A percentile compares a stretch with the other conserved stretches of the same genome.
Conservation (phyloP, 2,113 vertebrate species). For the Embiotoca jacksoni region DNA sequence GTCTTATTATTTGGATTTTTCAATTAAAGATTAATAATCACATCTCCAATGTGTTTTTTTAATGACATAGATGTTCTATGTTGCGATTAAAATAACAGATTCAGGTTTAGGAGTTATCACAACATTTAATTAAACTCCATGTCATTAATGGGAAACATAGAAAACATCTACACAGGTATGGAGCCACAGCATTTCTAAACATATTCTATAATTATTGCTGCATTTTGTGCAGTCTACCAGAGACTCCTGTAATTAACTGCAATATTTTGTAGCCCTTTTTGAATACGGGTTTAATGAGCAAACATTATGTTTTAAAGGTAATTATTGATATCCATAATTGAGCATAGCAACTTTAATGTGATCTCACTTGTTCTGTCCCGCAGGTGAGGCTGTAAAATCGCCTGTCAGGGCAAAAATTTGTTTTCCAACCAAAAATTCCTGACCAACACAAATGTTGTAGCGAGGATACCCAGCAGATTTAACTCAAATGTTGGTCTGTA, state of each 20-base stretch:
- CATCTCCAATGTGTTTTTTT: conserved; percentile 2
- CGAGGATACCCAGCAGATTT: background rate
- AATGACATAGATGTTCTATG: background rate
- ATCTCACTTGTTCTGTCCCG: background rate
- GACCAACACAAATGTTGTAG: background rate
- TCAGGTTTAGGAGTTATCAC: background rate
- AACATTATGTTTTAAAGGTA: background rate
- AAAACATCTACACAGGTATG: too few relatives aligned
- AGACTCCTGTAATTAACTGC: conserved; percentile 1
- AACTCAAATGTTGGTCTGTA: background rate
- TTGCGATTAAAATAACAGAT: background rate
- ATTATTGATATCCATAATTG: background rate
- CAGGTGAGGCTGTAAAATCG: background rate
- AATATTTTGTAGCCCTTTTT: conserved; percentile 3
- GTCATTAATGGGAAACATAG: too few relatives aligned
- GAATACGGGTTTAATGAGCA: background rate
- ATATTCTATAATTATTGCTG: too few relatives aligned
- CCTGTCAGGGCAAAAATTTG: too few relatives aligned
- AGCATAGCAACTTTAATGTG: background rate
- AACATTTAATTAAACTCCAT: background rate
- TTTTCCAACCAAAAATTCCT: too few relatives aligned
- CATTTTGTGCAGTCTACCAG: conserved; percentile 5
- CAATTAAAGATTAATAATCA: conserved; percentile 52
- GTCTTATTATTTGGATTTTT: conserved; percentile 34
- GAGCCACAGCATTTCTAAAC: too few relatives aligned